Conservation (phyloP, 2,888 invertebrate species). For the Sphinx pinastri region DNA sequence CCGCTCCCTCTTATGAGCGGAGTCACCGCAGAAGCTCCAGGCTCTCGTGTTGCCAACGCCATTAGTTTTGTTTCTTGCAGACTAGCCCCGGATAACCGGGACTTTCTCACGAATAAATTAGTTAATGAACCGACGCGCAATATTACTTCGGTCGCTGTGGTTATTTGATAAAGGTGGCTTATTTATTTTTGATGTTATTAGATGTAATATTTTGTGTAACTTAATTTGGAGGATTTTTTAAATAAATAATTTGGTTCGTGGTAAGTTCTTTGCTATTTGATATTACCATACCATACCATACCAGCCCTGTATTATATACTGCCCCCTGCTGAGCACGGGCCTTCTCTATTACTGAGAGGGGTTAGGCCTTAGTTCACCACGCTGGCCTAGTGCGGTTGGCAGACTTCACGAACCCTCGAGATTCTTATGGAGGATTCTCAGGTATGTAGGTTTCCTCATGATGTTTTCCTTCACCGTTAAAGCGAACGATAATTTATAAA, state of each 20-base stretch:
- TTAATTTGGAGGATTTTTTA: no score
- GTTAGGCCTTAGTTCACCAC: no score
- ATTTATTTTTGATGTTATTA: slow-evolving; percentile 44
- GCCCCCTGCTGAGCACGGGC: no score
- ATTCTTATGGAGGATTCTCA: no score
- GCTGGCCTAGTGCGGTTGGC: no score
- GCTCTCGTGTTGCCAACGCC: slow-evolving; percentile 76
- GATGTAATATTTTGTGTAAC: neutral
- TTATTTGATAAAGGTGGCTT: slow-evolving; percentile 58
- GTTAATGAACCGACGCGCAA: slow-evolving; percentile 73
- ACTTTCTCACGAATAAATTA: slow-evolving; percentile 75
- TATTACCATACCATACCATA: no score
- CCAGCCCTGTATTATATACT: no score
- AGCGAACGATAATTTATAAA: no score
- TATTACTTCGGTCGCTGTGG: slow-evolving; percentile 53
- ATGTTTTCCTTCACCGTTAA: no score
- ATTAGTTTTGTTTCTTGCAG: slow-evolving; percentile 81
- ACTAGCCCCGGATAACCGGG: slow-evolving; percentile 65
- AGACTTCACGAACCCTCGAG: no score
- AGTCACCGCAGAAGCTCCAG: slow-evolving; percentile 36
- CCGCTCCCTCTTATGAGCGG: slow-evolving; percentile 27
- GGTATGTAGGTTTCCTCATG: no score
- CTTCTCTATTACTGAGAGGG: no score
- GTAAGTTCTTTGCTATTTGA: neutral
- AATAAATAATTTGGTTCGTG: neutral